Evolutionary conservation across 1,140 invertebrate species (phyloP), one percentile per base, ranked within the genome.

Genomic region (Drosophila jambulina): DNA sequence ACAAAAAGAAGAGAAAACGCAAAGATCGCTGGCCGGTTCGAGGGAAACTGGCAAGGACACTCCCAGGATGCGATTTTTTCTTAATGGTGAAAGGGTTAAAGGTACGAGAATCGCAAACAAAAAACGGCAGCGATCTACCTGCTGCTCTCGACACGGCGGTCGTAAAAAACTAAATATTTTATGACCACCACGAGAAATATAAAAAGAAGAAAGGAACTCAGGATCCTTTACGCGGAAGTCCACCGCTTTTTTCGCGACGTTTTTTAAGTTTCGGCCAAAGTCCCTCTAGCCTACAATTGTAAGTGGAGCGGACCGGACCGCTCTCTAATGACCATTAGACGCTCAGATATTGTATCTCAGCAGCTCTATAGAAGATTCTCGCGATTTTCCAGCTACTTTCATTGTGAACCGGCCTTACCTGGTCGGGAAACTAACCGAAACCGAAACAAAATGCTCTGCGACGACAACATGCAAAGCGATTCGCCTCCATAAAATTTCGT

Each of bases 121-220:
- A 87, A 80, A 87, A 80, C 84, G 29, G 48, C 59, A 57, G 58
- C 57, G 40, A n/a, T 57, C 36, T 53, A 64, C 58, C 48, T 67
- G 56, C 45, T 13, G 45, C 45, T 46, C 6, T 46, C 3, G 12
- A 13, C 43, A 17, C 25, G 23, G 9, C 4, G 53, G 45, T 49
- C 80, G 82, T 87, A 87, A 87, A 87, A 87, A 87, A 87, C 62
- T 88, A 72, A 90, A 78, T 80, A 64, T 88, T 84, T 87, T 90
- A 87, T 84, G 77, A 25, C 51, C 48, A 49, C 58, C 43, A 25
- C n/a, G 29, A 62, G 77, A 80, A 74, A 74, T 19, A 48, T 27
- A 51, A 17, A 53, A 34, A 34, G 1, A 8, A 23, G 19, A 53
- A 23, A 54, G 32, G 51, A 54, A 54, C 19, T 17, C 51, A 54